Evolutionary conservation across 2,888 invertebrate species (phyloP).

Genomic region (Pachydiplax longipennis): DNA sequence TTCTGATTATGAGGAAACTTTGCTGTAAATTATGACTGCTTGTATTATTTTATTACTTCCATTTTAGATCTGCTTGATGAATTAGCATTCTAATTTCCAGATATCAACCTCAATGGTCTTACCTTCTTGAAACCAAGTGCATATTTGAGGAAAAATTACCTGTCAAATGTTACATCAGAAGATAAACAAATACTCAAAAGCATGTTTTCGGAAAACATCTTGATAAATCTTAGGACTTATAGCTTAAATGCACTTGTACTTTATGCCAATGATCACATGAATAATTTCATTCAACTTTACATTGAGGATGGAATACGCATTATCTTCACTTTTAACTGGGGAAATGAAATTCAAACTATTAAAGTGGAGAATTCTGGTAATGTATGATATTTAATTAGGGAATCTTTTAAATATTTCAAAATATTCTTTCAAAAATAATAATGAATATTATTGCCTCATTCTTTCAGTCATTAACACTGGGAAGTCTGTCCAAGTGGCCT

Average conservation of each 20-base stretch:
- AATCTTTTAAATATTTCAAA: not conserved
- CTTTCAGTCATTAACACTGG: slow-evolving; percentile 74
- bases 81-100: slow-evolving; percentile 62
- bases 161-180: slow-evolving; percentile 69
- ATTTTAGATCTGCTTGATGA: too few relatives aligned
- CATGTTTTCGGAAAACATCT: slow-evolving; percentile 79
- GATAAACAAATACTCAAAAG: slow-evolving; percentile 71
- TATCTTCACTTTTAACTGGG: slow-evolving; percentile 84
- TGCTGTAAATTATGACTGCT: not conserved
- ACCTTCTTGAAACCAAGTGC: slow-evolving; percentile 85
- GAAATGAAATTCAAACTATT: slow-evolving; percentile 79
- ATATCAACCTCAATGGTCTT: slow-evolving; percentile 87
- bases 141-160: slow-evolving; percentile 81
- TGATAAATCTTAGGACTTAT: slow-evolving; percentile 90
- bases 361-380: slow-evolving; percentile 73
- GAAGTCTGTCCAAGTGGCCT: slow-evolving; percentile 87
- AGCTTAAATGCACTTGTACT: slow-evolving; percentile 81
- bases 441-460: not conserved
- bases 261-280: slow-evolving; percentile 91
- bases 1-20: not conserved
- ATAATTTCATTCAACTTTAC: slow-evolving; percentile 91
- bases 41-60: too few relatives aligned
- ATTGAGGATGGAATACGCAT: slow-evolving; percentile 81
- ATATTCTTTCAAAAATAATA: not conserved
- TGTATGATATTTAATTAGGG: not conserved